Base-by-base conservation (phyloP, 2,888 invertebrate genomes). In the Tetranychus piercei region DNA sequence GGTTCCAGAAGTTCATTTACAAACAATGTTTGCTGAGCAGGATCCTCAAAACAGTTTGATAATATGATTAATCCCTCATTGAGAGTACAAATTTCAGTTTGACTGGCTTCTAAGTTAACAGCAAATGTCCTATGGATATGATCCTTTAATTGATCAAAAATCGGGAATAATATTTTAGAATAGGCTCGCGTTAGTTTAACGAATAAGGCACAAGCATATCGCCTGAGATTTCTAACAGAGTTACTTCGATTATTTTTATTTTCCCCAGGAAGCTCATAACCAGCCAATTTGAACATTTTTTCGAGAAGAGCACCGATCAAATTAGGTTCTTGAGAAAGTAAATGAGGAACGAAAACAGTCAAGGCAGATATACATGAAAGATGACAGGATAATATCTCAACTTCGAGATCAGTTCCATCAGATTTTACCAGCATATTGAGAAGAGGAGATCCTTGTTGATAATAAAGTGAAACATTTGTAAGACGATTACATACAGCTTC, bases 281-380 rank as follows among this genome's bases (percentile, higher is more conserved):
- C 88, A 18, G 93, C 84, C 44, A 71, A 69, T 67, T 67, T 64
- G 18, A 43, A 72, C 75, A 77, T 76, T 55, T 75, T 77, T 67
- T 76, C 66, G 15, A 76, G 71, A 44, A 76, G 65, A 75, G 45
- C 69, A 45, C 69, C 20, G 44, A 76, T 43, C 18, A 76, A 45
- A 43, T 23, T 64, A 20, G 22, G 20, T 34, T 55, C 67, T 20
- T 18, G 77, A 18, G 18, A 20, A 15, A 20, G 22, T 76, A 78
- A 74, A 87, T 91, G 90, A 80, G 90, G 90, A 34, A 94, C 86
- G 84, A 93, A 94, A 44, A 92, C 90, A 82, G 94, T 93, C 2
- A 94, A 85, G 0, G 93, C 91, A 1, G 94, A 94, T 78, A 94
- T 89, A 83, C 92, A 91, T 0, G 94, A 94, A n/a, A 95, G 84